Evolutionary conservation across 2,113 vertebrate genomes (phyloP), one percentile per base, ranked within the genome.

Genomic region (Anser cygnoides): DNA sequence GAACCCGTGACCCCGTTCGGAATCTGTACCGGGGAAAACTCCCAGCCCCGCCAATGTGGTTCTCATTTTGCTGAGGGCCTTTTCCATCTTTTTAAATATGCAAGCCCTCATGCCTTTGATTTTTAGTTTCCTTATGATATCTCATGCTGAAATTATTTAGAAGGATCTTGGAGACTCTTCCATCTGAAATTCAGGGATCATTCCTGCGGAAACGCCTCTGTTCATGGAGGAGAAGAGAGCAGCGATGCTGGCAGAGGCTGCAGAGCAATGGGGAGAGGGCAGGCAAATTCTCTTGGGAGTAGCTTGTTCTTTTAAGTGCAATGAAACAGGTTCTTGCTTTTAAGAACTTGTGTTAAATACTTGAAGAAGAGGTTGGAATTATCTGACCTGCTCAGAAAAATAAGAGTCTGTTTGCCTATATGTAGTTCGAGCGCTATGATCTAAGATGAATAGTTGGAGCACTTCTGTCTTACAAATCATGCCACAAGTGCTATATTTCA

Each of bases 121-220:
- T 96, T 73, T 92, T 71, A 87, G 52, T 71, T 90, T 93, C 89
- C 84, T 93, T 87, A 77, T 13, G 5, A 59, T 35, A 87, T 62
- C 55, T 77, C 86, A 82, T 82, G 94, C 71, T 95, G 93, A 82
- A 96, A 91, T 94, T 87, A 93, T 93, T 92, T 91, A 85, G 87
- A 79, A 87, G 81, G 59, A 76, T 96, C 79, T 92, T 55, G 92
- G 71, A 84, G 63, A 67, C 80, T 93, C 41, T 91, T 70, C 37
- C 35, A 63, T 61, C 78, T 80, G 74, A 93, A 76, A 76, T 82
- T 92, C 50, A 80, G 80, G 74, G 87, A 77, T 84, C 77, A 55
- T 76, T 91, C 41, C 54, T 89, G 81, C 0, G 1, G 93, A 94
- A 94, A 79, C 7, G 4, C 13, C 31, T 83, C 83, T 49, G 1